Evolutionary conservation across 2,113 vertebrate genomes (phyloP), one percentile per base, ranked within the genome.

Genomic region (Pangasianodon hypophthalmus): DNA sequence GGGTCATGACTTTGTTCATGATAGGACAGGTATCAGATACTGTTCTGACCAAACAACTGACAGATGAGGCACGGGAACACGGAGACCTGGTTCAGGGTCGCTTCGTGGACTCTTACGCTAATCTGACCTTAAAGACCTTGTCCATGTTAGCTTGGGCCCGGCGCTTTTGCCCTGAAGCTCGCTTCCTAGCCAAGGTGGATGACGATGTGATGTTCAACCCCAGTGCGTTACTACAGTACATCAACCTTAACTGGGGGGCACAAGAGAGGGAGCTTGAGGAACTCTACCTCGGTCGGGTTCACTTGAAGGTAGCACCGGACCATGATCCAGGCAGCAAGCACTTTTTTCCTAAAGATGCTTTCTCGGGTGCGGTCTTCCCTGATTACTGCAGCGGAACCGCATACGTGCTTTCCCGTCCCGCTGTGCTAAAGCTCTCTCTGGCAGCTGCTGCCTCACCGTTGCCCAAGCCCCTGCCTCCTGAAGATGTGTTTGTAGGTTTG

Each of bases 201-300:
- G 98, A 98, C 4, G 98, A 98, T 6, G 97, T 98, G 19, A 95
- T 97, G n/a, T 96, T 98, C 86, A 98, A 98, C 32, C 95, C 96
- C 2, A 94, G 92, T 0, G 93, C 95, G 0, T 95, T 98, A 2
- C 94, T 97, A 54, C 94, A 94, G 60, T 96, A 94, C 82, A 92
- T 96, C 48, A 95, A 94, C 93, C 93, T 90, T 54, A 95, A 95
- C 88, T 93, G 88, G 9, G 56, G 48, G 94, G 92, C 90, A 87
- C 86, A 0, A 11, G 87, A 91, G 1, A 92, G 93, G 1, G 94
- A 95, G 16, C 94, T 94, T 32, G 88, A 90, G 1, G 96, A 97
- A 89, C 86, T 97, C 87, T 98, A 98, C 91, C 92, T 98, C 0
- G 97, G 98, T 46, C 93, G 97, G 1, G 94, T 98, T 41, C 97